Evolutionary conservation across 2,113 vertebrate species (phyloP).

Genomic region (Psilopogon haemacephalus): DNA sequence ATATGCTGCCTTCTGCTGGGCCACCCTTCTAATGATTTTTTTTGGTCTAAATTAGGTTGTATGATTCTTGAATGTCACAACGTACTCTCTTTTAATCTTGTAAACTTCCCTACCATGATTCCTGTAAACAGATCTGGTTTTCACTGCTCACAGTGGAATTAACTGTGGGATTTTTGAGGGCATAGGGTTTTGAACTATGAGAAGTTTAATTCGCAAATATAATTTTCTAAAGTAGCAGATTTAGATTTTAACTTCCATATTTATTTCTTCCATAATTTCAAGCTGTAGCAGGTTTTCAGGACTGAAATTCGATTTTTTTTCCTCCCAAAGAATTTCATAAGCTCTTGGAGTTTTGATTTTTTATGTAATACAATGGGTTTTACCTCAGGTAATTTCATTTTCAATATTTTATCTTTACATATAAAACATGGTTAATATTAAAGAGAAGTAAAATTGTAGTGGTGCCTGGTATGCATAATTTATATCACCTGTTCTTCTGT

Average conservation of each 20-base stretch:
- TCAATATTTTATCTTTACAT: slow-evolving; percentile 61
- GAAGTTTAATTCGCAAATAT: slow-evolving; percentile 37
- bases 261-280: slow-evolving; percentile 28
- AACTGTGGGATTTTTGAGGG: neutral
- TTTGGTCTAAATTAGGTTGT: neutral
- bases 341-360: slow-evolving; percentile 21
- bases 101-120: neutral
- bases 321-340: slow-evolving; percentile 42
- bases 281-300: slow-evolving; percentile 5
- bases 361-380: slow-evolving; percentile 38
- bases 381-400: slow-evolving; percentile 59
- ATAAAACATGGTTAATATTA: slow-evolving; percentile 54
- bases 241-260: slow-evolving; percentile 29
- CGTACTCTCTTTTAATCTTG: neutral
- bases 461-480: slow-evolving; percentile 45
- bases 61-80: neutral
- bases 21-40: neutral
- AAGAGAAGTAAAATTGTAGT: slow-evolving; percentile 50
- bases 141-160: neutral
- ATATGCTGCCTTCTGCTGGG: neutral
- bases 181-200: slow-evolving; percentile 22
- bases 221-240: slow-evolving; percentile 42
- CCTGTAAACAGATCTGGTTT: neutral
- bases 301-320: neutral
- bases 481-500: slow-evolving; percentile 42